Conservation (phyloP, 2,888 invertebrate genomes). For the Caenorhabditis macrosperma region DNA sequence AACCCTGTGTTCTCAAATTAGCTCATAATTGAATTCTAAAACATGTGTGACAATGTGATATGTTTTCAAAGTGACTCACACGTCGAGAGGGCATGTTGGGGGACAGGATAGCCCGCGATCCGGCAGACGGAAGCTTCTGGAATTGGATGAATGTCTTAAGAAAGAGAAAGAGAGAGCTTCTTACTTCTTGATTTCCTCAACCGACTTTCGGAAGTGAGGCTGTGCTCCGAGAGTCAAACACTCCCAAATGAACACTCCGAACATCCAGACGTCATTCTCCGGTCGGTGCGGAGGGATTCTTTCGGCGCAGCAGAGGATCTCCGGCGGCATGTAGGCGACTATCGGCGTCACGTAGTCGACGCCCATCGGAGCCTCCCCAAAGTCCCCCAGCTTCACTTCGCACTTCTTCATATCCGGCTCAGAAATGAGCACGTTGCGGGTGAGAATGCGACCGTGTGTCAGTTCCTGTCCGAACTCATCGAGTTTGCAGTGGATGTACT, state of each 20-base stretch:
- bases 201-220: conserved; percentile 75
- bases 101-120: conserved; percentile 77
- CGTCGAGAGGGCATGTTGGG: conserved; percentile 73
- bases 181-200: conserved; percentile 74
- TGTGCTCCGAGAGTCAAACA: conserved; percentile 77
- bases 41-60: not conserved
- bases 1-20: not conserved
- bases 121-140: conserved; percentile 65
- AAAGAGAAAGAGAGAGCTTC: not conserved
- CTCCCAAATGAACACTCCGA: conserved; percentile 77
- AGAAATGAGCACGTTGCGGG: conserved; percentile 75
- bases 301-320: conserved; percentile 73
- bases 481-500: conserved; percentile 72
- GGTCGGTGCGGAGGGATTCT: conserved; percentile 71
- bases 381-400: conserved; percentile 77
- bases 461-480: conserved; percentile 75
- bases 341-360: conserved; percentile 63
- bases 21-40: too few relatives aligned
- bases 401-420: conserved; percentile 72
- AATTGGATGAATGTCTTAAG: not conserved
- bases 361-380: conserved; percentile 71
- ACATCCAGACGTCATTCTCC: conserved; percentile 79
- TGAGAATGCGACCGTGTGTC: conserved; percentile 77
- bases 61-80: conserved; percentile 64
- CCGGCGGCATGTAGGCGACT: conserved; percentile 78